Base-by-base conservation (phyloP, 2,888 invertebrate species). In the Drosophila antonietae region DNA sequence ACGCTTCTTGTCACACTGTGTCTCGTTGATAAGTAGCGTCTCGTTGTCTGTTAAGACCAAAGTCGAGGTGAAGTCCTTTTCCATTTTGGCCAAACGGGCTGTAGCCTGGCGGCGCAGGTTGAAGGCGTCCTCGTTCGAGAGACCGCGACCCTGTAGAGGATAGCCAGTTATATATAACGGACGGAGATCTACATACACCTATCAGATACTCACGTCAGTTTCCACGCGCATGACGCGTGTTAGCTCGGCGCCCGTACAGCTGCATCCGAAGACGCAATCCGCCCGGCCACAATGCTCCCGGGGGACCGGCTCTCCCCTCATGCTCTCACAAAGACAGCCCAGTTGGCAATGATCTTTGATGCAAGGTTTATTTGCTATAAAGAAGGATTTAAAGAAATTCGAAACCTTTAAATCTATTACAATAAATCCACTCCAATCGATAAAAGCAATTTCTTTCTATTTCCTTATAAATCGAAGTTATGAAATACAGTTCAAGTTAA, bases 41-140 rank as follows among this genome's bases (percentile, higher is more conserved):
- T 95, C 94, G 82, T 95, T 94, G 33, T 94, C 95, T 12, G 95
- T 94, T 47, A 95, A 92, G 62, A 96, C 95, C 31, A 96, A 94
- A 6, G 96, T 96, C 81, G 96, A 95, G 18, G 95, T 95, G 91
- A 96, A 96, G 86, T 96, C 95, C 90, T 95, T 94, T 90, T 96
- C 96, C 84, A 95, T 95, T 90, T 94, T 95, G 0, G 96, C 95
- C 70, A 96, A 92, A 66, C 94, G 94, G 49, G 92, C 93, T 0
- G 92, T 93, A 7, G 93, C 93, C 62, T 92, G 85, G 35, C 92
- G 91, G 0, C 93, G 90, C 61, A 93, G 73, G 70, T 92, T 88
- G 59, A 92, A 91, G 0, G 93, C 92, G 71, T 92, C 92, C 68
- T 93, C 91, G 18, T 92, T 91, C 5, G 92, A 91, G 14, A 92